A percentile compares a stretch with the other conserved stretches of the same genome.
These are phyloP conservation scores for Torymus aiolomorphi DNA, from an alignment of 2,888 invertebrate genomes.

Conservation along the genomic window DNA sequence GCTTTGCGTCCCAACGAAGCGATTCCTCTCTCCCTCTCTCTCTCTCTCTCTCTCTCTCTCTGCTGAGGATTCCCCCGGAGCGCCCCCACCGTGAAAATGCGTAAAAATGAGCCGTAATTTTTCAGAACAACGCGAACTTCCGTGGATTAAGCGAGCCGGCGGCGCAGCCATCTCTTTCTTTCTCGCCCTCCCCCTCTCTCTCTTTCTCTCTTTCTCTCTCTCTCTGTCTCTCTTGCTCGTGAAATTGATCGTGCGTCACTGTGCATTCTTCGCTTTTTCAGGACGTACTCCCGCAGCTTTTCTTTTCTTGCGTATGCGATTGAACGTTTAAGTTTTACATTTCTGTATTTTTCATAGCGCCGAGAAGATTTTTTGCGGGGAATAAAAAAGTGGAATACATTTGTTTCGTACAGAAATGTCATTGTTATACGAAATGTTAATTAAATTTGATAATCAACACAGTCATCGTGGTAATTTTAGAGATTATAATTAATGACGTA, in stretches of 20 bases:
- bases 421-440: too few relatives aligned
- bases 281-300: too few relatives aligned
- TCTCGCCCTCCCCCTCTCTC: not conserved
- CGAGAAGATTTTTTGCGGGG: not conserved
- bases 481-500: too few relatives aligned
- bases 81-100: constrained; percentile 43
- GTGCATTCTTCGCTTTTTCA: too few relatives aligned
- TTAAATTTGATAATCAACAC: too few relatives aligned
- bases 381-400: not conserved
- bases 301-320: too few relatives aligned
- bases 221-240: not conserved
- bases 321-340: too few relatives aligned
- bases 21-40: constrained; percentile 18
- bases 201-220: too few relatives aligned
- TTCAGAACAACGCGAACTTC: constrained; percentile 40
- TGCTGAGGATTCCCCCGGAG: not conserved
- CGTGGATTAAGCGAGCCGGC: constrained; percentile 34
- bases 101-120: constrained; percentile 56
- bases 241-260: too few relatives aligned
- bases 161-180: not conserved
- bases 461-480: too few relatives aligned
- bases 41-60: not conserved
- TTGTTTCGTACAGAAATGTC: too few relatives aligned
- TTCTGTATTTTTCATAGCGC: not conserved
- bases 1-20: constrained; percentile 15